phyloP scores from a whole-genome alignment of 2,113 vertebrate species.

The Sander vitreus region DNA sequence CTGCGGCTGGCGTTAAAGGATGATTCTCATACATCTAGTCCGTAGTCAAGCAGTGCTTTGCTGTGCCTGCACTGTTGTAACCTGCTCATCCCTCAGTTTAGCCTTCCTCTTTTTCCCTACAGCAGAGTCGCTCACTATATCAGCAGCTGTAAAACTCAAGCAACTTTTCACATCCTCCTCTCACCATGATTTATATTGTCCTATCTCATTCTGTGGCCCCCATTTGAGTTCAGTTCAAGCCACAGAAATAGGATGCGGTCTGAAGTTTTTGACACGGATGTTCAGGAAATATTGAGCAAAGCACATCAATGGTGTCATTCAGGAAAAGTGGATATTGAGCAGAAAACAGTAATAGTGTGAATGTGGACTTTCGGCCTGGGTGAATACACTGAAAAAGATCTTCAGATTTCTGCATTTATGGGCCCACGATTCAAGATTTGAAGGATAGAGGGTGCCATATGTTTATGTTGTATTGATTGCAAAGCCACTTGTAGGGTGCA shows the following conservation, averaged over 20 bases:
- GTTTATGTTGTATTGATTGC: neutral
- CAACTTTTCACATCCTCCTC: conserved; percentile 26
- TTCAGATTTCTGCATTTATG: too few relatives aligned
- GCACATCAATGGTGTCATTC: neutral
- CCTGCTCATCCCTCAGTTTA: conserved; percentile 4
- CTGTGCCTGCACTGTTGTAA: neutral
- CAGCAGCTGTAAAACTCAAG: conserved; percentile 4
- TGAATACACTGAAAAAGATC: too few relatives aligned
- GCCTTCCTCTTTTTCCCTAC: conserved; percentile 14
- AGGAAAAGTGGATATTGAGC: neutral
- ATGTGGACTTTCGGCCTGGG: neutral
- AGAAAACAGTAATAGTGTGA: neutral
- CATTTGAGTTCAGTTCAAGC: conserved; percentile 2
- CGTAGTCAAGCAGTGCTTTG: neutral
- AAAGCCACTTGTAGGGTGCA: neutral
- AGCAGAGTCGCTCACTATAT: conserved; percentile 1
- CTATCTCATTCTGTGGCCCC: neutral
- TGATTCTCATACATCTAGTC: neutral
- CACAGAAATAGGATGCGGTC: conserved; percentile 19
- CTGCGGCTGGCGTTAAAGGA: neutral
- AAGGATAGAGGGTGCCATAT: neutral
- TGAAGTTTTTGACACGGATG: neutral
- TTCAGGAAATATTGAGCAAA: neutral
- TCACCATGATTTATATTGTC: neutral
- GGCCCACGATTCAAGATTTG: too few relatives aligned